Conservation (phyloP, 2,888 invertebrate genomes). For the Erebia epiphron region DNA sequence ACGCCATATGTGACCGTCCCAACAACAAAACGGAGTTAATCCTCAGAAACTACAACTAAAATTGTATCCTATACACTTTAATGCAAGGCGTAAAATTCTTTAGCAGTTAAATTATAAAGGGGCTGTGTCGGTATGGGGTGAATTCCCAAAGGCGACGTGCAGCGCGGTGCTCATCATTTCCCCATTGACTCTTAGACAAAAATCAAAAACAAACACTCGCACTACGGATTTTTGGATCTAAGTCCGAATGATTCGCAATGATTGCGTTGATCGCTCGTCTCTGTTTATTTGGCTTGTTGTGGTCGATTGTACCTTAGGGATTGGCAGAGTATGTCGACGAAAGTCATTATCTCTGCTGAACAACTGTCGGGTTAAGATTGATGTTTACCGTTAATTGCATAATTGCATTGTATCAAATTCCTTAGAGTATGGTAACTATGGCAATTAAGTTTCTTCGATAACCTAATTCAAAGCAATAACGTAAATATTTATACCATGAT, state of each 20-base stretch:
- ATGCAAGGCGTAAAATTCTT: conserved; percentile 58
- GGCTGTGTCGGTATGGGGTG: conserved; percentile 67
- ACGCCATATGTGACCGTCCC: conserved; percentile 74
- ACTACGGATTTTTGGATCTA: conserved; percentile 74
- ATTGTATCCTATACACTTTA: conserved; percentile 52
- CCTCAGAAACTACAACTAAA: conserved; percentile 47
- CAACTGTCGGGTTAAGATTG: conserved; percentile 14
- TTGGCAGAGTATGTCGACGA: conserved; percentile 49
- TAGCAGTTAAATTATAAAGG: conserved; percentile 52
- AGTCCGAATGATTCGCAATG: conserved; percentile 73
- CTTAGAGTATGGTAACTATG: not conserved
- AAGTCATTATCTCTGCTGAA: conserved; percentile 47
- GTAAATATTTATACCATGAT: not conserved
- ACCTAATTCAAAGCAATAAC: not conserved
- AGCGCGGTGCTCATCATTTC: conserved; percentile 80
- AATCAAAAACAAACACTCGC: conserved; percentile 82
- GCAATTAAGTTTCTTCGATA: not conserved
- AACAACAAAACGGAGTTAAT: conserved; percentile 57
- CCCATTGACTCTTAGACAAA: conserved; percentile 83
- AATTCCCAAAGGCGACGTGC: conserved; percentile 78
- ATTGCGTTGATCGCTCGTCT: conserved; percentile 59
- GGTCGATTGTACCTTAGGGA: conserved; percentile 69
- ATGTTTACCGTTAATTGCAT: conserved; percentile 12
- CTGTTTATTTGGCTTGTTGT: conserved; percentile 58
- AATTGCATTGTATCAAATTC: conserved; percentile 7